phyloP scores from a whole-genome alignment of 2,888 invertebrate genomes.

The Brachylomia viminalis region DNA sequence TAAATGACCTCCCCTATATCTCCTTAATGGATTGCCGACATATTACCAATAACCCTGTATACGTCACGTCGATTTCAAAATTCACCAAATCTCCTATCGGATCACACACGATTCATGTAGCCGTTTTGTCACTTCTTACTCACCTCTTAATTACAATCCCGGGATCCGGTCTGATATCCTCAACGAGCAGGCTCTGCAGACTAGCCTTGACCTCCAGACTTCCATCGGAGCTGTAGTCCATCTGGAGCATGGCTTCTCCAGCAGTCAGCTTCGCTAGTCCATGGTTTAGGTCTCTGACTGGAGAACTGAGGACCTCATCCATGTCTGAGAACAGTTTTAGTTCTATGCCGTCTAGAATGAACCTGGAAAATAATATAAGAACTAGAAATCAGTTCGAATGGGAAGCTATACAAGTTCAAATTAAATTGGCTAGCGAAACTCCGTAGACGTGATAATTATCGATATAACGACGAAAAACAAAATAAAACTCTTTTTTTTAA shows the following conservation, averaged over 20 bases:
- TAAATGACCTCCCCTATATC: too few relatives aligned
- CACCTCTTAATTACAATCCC: slow-evolving; percentile 91
- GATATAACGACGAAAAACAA: not conserved
- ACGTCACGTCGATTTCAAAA: not conserved
- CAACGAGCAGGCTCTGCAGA: slow-evolving; percentile 92
- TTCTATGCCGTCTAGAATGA: slow-evolving; percentile 93
- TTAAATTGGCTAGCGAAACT: not conserved
- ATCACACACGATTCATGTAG: not conserved
- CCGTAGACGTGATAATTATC: not conserved
- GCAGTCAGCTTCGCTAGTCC: slow-evolving; percentile 93
- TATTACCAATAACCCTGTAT: too few relatives aligned
- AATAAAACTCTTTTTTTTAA: not conserved
- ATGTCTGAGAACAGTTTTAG: slow-evolving; percentile 93
- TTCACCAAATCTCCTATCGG: not conserved
- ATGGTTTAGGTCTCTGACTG: slow-evolving; percentile 93
- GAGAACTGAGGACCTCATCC: slow-evolving; percentile 94
- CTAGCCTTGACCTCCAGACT: slow-evolving; percentile 93
- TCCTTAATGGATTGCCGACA: too few relatives aligned
- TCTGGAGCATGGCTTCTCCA: slow-evolving; percentile 91
- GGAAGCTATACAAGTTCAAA: not conserved
- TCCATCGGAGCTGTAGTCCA: slow-evolving; percentile 92
- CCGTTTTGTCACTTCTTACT: slow-evolving; percentile 40
- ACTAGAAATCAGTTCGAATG: not conserved
- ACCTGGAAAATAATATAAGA: slow-evolving; percentile 73
- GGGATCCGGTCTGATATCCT: slow-evolving; percentile 93